Percentiles rank a stretch among this genome's conserved stretches.
phyloP scores from a whole-genome alignment of 2,797 vertebrate species.

The Onychomys leucogaster region DNA sequence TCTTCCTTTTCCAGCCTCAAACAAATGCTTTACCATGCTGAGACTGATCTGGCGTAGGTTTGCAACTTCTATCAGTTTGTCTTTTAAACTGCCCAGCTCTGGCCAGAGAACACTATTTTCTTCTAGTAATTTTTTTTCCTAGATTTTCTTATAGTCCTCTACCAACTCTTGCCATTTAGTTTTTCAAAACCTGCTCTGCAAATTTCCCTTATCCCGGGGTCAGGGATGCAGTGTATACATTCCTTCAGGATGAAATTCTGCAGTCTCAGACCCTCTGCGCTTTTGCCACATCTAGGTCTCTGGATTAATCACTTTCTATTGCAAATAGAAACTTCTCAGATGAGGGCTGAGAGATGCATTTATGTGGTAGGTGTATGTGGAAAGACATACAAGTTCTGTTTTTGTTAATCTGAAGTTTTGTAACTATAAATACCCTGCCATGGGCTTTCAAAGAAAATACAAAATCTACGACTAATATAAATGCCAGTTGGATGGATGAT shows the following conservation, averaged over 20 bases:
- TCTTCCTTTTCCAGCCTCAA: background rate
- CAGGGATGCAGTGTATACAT: no score
- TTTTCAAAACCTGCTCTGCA: background rate
- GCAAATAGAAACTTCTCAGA: background rate
- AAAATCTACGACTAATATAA: constrained; percentile 29
- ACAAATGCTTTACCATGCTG: background rate
- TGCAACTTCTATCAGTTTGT: background rate
- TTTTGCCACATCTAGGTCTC: background rate
- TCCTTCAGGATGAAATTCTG: background rate
- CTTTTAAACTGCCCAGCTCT: background rate
- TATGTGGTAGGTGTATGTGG: background rate
- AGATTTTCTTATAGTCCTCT: background rate
- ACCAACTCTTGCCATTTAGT: background rate
- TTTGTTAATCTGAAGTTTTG: background rate
- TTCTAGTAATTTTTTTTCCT: background rate
- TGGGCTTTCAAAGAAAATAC: constrained; percentile 6
- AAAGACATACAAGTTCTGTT: background rate
- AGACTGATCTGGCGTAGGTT: background rate
- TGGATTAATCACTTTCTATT: background rate
- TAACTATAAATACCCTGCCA: background rate
- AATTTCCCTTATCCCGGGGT: no score
- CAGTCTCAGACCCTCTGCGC: background rate
- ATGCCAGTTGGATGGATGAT: constrained; percentile 8
- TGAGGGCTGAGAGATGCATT: background rate
- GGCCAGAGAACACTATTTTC: background rate